Percentiles rank a stretch among this genome's conserved stretches.
Conservation (phyloP, 2,888 invertebrate genomes). For the Melanostoma scalare region DNA sequence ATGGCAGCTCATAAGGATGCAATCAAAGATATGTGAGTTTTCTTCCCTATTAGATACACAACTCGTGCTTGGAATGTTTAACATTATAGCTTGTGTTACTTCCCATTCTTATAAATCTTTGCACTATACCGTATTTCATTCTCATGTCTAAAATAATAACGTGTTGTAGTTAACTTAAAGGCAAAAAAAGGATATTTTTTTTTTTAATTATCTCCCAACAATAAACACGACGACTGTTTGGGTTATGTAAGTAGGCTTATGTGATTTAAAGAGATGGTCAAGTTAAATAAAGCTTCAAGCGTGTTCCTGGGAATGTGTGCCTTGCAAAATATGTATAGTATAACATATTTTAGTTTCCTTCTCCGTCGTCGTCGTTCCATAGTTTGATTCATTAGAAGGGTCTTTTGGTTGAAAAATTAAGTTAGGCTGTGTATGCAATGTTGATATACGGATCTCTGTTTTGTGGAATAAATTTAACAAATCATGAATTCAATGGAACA, state of each 20-base stretch:
- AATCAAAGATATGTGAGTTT: neutral
- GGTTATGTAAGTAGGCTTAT: too few relatives aligned
- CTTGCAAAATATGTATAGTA: conserved; percentile 18
- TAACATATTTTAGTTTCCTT: too few relatives aligned
- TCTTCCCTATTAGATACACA: neutral
- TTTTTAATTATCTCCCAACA: conserved; percentile 21
- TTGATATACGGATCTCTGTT: too few relatives aligned
- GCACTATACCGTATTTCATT: conserved; percentile 18
- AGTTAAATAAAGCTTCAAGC: conserved; percentile 5
- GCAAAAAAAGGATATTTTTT: conserved; percentile 19
- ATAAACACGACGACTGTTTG: neutral
- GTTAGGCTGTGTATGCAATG: too few relatives aligned
- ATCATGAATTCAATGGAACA: conserved; percentile 9
- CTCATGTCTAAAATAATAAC: conserved; percentile 35
- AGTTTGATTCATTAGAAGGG: too few relatives aligned
- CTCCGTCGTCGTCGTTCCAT: too few relatives aligned
- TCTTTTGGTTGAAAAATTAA: too few relatives aligned
- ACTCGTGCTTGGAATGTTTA: conserved; percentile 34
- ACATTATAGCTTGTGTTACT: conserved; percentile 4
- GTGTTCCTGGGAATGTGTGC: conserved; percentile 3
- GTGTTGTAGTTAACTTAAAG: conserved; percentile 14
- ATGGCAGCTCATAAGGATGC: neutral
- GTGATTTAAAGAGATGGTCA: neutral
- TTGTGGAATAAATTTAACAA: neutral
- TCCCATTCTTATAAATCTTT: conserved; percentile 2